These are phyloP conservation scores for Tetraneura akinire DNA, from an alignment of 1,140 invertebrate species.

Conservation along the genomic window DNA sequence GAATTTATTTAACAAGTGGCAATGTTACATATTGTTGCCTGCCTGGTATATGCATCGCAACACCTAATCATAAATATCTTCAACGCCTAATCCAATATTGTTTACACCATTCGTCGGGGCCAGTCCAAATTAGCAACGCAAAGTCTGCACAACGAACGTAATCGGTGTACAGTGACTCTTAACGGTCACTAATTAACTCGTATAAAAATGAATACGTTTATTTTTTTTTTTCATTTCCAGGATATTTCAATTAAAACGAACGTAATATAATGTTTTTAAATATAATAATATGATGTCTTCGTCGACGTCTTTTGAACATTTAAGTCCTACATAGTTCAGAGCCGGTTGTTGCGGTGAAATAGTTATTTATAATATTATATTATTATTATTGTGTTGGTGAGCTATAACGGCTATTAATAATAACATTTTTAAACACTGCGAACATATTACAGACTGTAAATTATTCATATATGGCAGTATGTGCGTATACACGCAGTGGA, in stretches of 20 bases:
- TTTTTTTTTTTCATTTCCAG: background rate
- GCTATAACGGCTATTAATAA: too few relatives aligned
- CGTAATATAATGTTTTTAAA: too few relatives aligned
- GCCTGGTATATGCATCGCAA: background rate
- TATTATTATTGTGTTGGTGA: too few relatives aligned
- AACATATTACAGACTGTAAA: too few relatives aligned
- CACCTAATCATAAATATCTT: conserved; percentile 36
- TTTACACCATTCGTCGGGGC: conserved; percentile 11
- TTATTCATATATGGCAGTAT: too few relatives aligned
- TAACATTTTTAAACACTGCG: too few relatives aligned
- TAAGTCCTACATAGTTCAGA: too few relatives aligned
- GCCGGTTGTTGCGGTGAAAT: too few relatives aligned
- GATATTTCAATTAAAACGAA: background rate
- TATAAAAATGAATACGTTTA: conserved; percentile 21
- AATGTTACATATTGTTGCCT: background rate
- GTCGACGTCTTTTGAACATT: too few relatives aligned
- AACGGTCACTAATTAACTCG: background rate
- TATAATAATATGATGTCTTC: too few relatives aligned
- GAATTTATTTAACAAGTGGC: conserved; percentile 25
- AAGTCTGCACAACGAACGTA: background rate
- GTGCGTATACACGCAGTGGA: too few relatives aligned
- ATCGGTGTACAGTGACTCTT: background rate
- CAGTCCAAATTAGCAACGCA: conserved; percentile 22
- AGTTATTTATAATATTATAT: too few relatives aligned
- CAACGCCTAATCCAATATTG: conserved; percentile 22